phyloP scores from a whole-genome alignment of 2,888 invertebrate genomes.

The Cetonia aurata region DNA sequence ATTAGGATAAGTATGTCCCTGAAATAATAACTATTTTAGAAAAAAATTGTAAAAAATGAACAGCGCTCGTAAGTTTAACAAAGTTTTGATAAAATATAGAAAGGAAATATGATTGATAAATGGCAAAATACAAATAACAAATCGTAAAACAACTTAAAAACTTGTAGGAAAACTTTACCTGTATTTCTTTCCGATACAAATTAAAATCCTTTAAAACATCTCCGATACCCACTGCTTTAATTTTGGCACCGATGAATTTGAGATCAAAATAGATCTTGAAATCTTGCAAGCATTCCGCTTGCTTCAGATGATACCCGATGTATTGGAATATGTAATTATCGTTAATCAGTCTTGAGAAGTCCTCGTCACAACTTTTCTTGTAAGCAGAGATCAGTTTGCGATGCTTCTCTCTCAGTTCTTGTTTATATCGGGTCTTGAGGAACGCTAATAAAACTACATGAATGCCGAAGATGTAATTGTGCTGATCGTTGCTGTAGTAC shows the following conservation, averaged over 20 bases:
- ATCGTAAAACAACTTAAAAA: neutral
- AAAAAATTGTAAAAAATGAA: neutral
- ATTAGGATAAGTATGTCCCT: slow-evolving; percentile 21
- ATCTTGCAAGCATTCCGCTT: slow-evolving; percentile 69
- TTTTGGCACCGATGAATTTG: slow-evolving; percentile 78
- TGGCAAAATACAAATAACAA: too few relatives aligned
- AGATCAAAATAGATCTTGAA: slow-evolving; percentile 78
- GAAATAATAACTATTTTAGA: neutral
- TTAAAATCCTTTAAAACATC: slow-evolving; percentile 77
- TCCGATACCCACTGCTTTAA: slow-evolving; percentile 76
- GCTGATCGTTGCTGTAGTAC: slow-evolving; percentile 70
- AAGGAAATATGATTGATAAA: neutral
- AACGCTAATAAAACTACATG: slow-evolving; percentile 78
- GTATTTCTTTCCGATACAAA: slow-evolving; percentile 73
- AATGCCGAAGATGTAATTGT: slow-evolving; percentile 76
- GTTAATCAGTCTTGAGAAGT: slow-evolving; percentile 73
- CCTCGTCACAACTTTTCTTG: slow-evolving; percentile 66
- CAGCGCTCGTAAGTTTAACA: too few relatives aligned
- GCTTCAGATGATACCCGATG: slow-evolving; percentile 77
- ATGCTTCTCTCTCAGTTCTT: slow-evolving; percentile 70
- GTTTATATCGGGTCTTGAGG: slow-evolving; percentile 68
- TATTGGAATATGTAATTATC: slow-evolving; percentile 82
- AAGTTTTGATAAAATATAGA: too few relatives aligned
- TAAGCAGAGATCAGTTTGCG: slow-evolving; percentile 73
- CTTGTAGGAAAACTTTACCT: neutral